Conservation (phyloP, 2,113 vertebrate species). For the Anarrhichthys ocellatus region DNA sequence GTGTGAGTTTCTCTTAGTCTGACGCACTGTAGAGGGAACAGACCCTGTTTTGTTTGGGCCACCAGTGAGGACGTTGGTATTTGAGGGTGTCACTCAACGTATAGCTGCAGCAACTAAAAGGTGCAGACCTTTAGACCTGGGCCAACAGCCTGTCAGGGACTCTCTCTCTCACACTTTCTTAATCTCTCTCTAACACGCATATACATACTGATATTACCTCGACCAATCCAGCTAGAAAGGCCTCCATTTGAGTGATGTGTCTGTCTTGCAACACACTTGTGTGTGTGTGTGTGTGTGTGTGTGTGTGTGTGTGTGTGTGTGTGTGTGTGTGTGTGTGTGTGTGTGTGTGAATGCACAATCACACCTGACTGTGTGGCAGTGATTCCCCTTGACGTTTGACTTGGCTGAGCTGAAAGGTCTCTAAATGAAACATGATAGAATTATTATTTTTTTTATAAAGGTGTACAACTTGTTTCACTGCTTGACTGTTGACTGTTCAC, state of each 20-base stretch:
- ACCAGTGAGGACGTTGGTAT: slow-evolving; percentile 31
- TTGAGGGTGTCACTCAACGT: slow-evolving; percentile 73
- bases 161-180: slow-evolving; percentile 13
- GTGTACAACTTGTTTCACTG: background rate
- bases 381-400: slow-evolving; percentile 6
- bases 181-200: slow-evolving; percentile 10
- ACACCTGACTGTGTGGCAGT: background rate
- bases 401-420: slow-evolving; percentile 6
- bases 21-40: slow-evolving; percentile 60
- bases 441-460: background rate
- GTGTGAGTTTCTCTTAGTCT: slow-evolving; percentile 45
- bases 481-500: background rate
- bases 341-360: slow-evolving; percentile 31
- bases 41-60: slow-evolving; percentile 70
- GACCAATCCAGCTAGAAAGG: slow-evolving; percentile 28
- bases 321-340: background rate
- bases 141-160: slow-evolving; percentile 45
- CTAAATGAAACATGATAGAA: slow-evolving; percentile 10
- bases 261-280: background rate
- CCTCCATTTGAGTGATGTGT: slow-evolving; percentile 15
- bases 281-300: slow-evolving; percentile 12
- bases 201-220: slow-evolving; percentile 21
- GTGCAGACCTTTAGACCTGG: slow-evolving; percentile 58
- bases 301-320: background rate
- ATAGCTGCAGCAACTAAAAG: slow-evolving; percentile 51